Evolutionary conservation across 2,797 vertebrate genomes (phyloP).

Genomic region (Pantherophis alleghaniensis): DNA sequence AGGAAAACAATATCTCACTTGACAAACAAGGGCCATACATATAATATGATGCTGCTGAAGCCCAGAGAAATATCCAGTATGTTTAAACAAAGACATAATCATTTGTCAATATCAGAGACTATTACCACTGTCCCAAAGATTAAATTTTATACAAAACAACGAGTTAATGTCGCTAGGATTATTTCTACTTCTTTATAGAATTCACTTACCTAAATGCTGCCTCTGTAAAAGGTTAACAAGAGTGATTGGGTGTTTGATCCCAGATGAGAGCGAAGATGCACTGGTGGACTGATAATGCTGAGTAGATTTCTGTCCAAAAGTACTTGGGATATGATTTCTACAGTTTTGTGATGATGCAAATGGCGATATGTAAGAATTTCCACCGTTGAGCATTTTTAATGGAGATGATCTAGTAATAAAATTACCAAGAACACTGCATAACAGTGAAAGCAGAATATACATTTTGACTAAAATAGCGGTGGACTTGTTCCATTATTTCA

Average conservation of each 20-base stretch:
- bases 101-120: neutral
- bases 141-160: neutral
- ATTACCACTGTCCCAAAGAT: neutral
- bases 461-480: neutral
- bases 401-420: conserved; percentile 24
- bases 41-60: neutral
- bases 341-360: conserved; percentile 14
- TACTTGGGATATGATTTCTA: neutral
- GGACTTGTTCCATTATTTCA: neutral
- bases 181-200: neutral
- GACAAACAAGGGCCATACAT: neutral
- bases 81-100: neutral
- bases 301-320: neutral
- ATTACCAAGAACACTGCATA: neutral
- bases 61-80: neutral
- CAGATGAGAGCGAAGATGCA: neutral
- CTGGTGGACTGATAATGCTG: neutral
- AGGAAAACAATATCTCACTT: neutral
- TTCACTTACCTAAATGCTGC: conserved; percentile 21
- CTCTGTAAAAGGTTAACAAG: conserved; percentile 17
- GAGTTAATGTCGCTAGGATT: neutral
- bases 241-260: conserved; percentile 5
- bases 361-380: neutral
- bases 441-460: neutral
- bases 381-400: neutral